A percentile compares a stretch with the other conserved stretches of the same genome.
phyloP scores from a whole-genome alignment of 2,888 invertebrate genomes.

The Apoderus coryli region DNA sequence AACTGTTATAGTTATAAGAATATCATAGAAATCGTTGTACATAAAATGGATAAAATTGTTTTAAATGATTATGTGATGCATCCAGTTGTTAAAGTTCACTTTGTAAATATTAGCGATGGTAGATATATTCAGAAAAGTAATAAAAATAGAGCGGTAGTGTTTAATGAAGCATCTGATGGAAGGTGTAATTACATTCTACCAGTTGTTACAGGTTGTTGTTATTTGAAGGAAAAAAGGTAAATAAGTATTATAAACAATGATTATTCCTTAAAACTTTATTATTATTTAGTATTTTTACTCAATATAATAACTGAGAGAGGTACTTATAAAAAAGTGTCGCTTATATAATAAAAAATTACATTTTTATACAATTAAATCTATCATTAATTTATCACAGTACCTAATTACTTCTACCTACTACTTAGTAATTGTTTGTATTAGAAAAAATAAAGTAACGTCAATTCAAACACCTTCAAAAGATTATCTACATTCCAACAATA shows the following conservation, averaged over 20 bases:
- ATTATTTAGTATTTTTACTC: constrained; percentile 1
- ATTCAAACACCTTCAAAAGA: too few species aligned
- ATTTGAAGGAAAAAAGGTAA: constrained; percentile 41
- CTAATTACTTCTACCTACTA: too few species aligned
- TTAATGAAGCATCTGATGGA: constrained; percentile 32
- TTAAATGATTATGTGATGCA: constrained; percentile 42
- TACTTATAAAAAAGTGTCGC: constrained; percentile 4
- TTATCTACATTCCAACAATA: too few species aligned
- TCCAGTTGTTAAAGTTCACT: constrained; percentile 47
- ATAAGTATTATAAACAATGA: too few species aligned
- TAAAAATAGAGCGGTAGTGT: constrained; percentile 33
- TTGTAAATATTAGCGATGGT: constrained; percentile 41
- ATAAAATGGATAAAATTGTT: constrained; percentile 43
- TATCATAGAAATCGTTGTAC: constrained; percentile 38
- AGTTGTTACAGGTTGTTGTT: constrained; percentile 44
- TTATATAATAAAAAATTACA: constrained; percentile 3
- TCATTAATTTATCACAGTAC: too few species aligned
- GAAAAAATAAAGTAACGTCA: too few species aligned
- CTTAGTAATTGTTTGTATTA: too few species aligned
- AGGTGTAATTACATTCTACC: constrained; percentile 40
- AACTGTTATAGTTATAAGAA: constrained; percentile 25
- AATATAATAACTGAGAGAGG: background rate
- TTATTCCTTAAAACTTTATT: too few species aligned
- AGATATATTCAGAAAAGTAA: constrained; percentile 36
- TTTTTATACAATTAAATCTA: background rate